These are phyloP conservation scores for Schizothorax lantsangensis DNA, from an alignment of 2,797 vertebrate species.

Conservation along the genomic window DNA sequence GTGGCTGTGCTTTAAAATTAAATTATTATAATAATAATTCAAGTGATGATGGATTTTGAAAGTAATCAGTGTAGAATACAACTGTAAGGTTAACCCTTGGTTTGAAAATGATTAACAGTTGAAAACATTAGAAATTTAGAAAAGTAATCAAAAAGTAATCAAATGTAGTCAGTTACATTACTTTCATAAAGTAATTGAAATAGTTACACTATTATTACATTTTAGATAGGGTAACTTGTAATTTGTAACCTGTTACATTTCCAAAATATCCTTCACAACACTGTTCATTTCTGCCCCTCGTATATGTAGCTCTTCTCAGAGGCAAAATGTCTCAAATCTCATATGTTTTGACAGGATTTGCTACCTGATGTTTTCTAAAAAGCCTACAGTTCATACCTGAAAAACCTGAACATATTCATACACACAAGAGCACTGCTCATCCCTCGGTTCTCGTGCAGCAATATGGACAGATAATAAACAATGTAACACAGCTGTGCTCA, in stretches of 20 bases:
- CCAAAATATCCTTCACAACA: too few species aligned
- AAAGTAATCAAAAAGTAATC: too few species aligned
- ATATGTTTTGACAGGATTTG: neutral
- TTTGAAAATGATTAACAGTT: too few species aligned
- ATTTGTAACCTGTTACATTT: neutral
- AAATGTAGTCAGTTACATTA: too few species aligned
- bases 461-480: constrained; percentile 18
- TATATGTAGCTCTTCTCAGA: neutral
- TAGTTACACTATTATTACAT: too few species aligned
- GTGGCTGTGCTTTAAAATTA: too few species aligned
- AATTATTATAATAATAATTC: too few species aligned
- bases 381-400: neutral
- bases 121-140: too few species aligned
- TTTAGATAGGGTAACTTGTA: neutral
- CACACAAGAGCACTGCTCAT: neutral
- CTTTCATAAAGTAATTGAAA: too few species aligned
- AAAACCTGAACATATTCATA: neutral
- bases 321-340: neutral
- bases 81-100: too few species aligned
- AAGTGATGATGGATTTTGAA: too few species aligned
- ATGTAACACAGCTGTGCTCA: constrained; percentile 30
- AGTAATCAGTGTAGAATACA: too few species aligned
- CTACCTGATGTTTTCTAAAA: neutral
- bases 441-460: neutral
- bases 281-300: neutral